Conservation (phyloP, 2,888 invertebrate species). For the Rotaria magnacalcarata region DNA sequence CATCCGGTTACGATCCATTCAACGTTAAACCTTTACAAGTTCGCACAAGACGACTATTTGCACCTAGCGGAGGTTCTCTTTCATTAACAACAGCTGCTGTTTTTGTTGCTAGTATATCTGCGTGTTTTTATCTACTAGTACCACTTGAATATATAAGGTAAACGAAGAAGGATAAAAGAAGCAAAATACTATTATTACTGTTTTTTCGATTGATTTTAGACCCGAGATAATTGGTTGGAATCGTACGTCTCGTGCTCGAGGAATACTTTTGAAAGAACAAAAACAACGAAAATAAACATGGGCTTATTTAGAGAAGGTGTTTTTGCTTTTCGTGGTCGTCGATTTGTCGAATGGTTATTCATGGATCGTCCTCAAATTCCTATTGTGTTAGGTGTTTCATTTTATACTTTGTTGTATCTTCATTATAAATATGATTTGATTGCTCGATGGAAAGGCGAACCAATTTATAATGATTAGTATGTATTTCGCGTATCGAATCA, state of each 20-base stretch:
- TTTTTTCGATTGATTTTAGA: background rate
- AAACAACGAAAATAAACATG: background rate
- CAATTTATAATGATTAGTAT: background rate
- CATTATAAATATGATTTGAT: background rate
- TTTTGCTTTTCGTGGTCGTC: background rate
- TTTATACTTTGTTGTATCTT: background rate
- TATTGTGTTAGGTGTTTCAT: background rate
- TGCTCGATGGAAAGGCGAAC: background rate
- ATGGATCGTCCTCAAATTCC: background rate
- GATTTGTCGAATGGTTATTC: conserved; percentile 25
- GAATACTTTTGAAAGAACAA: background rate
- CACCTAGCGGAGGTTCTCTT: background rate
- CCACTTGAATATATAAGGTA: conserved; percentile 5
- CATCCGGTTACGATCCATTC: background rate
- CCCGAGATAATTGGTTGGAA: conserved; percentile 16
- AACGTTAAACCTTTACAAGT: background rate
- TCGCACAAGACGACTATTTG: background rate
- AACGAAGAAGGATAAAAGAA: background rate
- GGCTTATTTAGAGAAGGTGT: background rate
- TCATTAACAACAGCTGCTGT: background rate
- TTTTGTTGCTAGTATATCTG: background rate
- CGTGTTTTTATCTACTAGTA: conserved; percentile 11
- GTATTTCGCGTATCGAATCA: background rate
- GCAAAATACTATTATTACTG: background rate
- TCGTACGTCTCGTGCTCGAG: background rate